phyloP scores from a whole-genome alignment of 2,113 vertebrate species.

The Gymnogyps californianus region DNA sequence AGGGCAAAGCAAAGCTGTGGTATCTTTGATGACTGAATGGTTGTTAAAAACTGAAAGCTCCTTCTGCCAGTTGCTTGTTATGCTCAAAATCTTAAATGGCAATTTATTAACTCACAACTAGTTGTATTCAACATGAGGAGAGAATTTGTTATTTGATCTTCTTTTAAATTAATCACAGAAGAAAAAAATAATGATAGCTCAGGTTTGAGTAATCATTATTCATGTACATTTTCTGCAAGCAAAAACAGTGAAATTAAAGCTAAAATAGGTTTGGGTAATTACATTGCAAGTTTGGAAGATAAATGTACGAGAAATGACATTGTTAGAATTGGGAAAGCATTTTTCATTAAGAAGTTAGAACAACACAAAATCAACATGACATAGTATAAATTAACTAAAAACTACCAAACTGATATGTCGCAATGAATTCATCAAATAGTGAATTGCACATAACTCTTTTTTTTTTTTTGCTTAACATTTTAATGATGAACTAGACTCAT shows the following conservation, averaged over 20 bases:
- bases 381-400: neutral
- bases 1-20: neutral
- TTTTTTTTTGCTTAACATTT: neutral
- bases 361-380: neutral
- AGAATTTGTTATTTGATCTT: neutral
- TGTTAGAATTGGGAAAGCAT: neutral
- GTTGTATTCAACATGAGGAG: neutral
- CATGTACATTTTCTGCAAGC: neutral
- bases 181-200: neutral
- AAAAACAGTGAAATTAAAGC: neutral
- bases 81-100: neutral
- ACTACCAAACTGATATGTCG: neutral
- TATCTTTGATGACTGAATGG: neutral
- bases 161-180: neutral
- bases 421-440: neutral
- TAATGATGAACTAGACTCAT: neutral
- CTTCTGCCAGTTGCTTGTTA: neutral
- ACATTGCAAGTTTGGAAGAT: neutral
- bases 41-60: neutral
- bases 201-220: neutral
- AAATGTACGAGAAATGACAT: neutral
- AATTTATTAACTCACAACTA: neutral
- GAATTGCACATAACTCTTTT: neutral
- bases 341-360: neutral
- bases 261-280: neutral